phyloP scores from a whole-genome alignment of 2,888 invertebrate genomes.

The Aphrophora alni region DNA sequence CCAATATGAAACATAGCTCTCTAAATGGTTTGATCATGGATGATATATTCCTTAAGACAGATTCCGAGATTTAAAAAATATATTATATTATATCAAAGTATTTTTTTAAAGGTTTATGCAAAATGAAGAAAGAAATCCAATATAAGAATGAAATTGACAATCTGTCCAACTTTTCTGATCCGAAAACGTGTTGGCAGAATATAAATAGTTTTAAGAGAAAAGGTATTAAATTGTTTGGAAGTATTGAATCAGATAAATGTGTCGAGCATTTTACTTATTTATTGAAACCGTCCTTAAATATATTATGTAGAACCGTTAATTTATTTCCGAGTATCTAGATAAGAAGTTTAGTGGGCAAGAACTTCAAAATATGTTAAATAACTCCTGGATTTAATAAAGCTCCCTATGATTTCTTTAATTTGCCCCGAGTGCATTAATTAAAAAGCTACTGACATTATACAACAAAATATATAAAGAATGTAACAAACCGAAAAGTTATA shows the following conservation, averaged over 20 bases:
- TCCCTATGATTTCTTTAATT: slow-evolving; percentile 15
- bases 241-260: not conserved
- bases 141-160: not conserved
- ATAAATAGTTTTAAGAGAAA: slow-evolving; percentile 14
- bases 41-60: no score
- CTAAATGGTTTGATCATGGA: no score
- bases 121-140: not conserved
- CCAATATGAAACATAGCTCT: no score
- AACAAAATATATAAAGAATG: not conserved
- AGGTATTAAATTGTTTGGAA: not conserved
- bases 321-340: not conserved
- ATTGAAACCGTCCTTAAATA: slow-evolving; percentile 9
- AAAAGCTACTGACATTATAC: not conserved
- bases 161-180: not conserved
- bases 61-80: not conserved
- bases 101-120: not conserved
- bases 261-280: slow-evolving; percentile 11
- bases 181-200: not conserved
- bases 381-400: slow-evolving; percentile 1
- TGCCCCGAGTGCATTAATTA: not conserved
- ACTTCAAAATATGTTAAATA: not conserved
- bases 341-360: not conserved
- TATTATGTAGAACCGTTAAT: not conserved
- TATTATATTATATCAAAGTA: no score
- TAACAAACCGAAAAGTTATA: not conserved